Evolutionary conservation across 1,140 invertebrate species (phyloP).

Genomic region (Zaprionus camerounensis): DNA sequence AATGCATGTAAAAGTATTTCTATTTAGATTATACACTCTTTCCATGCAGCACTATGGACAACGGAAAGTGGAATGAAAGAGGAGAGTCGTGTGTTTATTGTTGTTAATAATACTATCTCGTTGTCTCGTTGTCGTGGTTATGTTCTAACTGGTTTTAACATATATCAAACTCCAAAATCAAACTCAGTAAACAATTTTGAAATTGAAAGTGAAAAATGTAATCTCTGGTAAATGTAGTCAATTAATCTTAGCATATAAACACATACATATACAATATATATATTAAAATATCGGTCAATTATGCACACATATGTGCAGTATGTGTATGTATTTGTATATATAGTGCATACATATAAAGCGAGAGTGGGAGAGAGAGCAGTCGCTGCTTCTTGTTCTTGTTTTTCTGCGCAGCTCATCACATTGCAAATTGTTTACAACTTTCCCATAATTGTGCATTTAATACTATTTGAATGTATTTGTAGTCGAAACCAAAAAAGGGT

Average conservation of each 20-base stretch:
- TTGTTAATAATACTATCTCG: constrained; percentile 54
- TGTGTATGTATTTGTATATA: constrained; percentile 67
- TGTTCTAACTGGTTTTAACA: constrained; percentile 51
- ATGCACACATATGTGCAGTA: constrained; percentile 44
- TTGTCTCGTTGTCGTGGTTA: constrained; percentile 63
- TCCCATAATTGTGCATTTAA: constrained; percentile 78
- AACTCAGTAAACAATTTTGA: constrained; percentile 35
- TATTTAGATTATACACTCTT: constrained; percentile 36
- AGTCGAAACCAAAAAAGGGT: constrained; percentile 31
- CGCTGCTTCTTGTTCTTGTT: constrained; percentile 53
- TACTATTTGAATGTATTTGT: constrained; percentile 53
- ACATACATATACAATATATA: constrained; percentile 29
- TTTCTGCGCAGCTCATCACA: constrained; percentile 38
- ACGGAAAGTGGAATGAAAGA: constrained; percentile 14
- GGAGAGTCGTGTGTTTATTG: background rate
- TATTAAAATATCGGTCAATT: constrained; percentile 64
- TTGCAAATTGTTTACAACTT: constrained; percentile 51
- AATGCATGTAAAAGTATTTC: constrained; percentile 48
- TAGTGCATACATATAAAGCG: constrained; percentile 17
- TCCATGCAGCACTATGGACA: constrained; percentile 41
- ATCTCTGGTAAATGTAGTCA: constrained; percentile 80
- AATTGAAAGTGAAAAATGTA: constrained; percentile 58
- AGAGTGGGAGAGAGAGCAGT: constrained; percentile 15
- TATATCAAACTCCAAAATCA: constrained; percentile 22
- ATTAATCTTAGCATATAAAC: constrained; percentile 62